Evolutionary conservation across 1,140 invertebrate species (phyloP), one percentile per base, ranked within the genome.

Genomic region (Pinna nobilis): DNA sequence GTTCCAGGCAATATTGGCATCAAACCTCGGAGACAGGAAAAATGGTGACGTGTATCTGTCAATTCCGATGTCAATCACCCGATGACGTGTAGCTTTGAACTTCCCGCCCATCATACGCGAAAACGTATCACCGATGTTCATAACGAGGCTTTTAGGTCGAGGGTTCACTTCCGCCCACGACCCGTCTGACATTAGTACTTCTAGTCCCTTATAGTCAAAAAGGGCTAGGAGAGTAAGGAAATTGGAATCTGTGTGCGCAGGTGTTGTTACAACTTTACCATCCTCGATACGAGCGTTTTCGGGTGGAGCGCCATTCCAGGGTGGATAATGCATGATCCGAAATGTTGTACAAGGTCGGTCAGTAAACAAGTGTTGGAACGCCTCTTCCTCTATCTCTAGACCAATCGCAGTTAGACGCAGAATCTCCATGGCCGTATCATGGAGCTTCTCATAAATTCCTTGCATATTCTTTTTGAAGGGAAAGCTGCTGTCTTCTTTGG

Each of bases 101-200:
- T 70, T 64, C 1, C 79, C 81, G 7, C 75, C 73, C 13, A 79
- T 79, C 74, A 82, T 82, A 9, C 74, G 66, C 2, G 81, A 75
- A 50, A 84, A 78, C 28, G 79, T 79, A 49, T 79, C 83, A 0
- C 83, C 83, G 23, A 84, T 83, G 53, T 84, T 84, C 81, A 84
- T 82, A 41, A 84, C 77, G 13, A 84, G 78, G 57, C 78, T 81
- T 57, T 71, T 73, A 3, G 83, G 83, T 15, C 81, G 66, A 9
- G 72, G 61, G 11, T 67, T 59, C 11, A 84, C 78, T 32, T 73
- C 74, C 30, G 65, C 39, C 83, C 83, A 84, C 33, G 74, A 39
- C 32, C 74, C 78, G 33, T 74, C 67, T 0, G 57, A 60, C 30
- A 70, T 68, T 51, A 51, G 64, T 1, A 84, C 74, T 50, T 84